Conservation (phyloP, 2,113 vertebrate species). For the Daboia siamensis region DNA sequence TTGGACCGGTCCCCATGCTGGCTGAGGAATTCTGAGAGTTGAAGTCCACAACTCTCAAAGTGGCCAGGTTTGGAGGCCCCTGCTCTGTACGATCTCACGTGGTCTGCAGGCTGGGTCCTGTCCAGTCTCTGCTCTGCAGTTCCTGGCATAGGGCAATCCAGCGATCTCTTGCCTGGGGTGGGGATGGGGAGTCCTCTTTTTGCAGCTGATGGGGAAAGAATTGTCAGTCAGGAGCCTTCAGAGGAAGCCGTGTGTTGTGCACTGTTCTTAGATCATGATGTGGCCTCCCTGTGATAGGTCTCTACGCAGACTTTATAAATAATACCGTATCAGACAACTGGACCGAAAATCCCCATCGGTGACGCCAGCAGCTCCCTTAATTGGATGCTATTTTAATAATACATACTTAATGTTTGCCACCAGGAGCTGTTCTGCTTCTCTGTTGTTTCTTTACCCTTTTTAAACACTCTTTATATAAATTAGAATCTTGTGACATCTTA, state of each 20-base stretch:
- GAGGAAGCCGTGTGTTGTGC: neutral
- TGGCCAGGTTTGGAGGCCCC: neutral
- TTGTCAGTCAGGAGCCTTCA: neutral
- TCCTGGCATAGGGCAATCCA: no score
- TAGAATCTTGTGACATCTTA: neutral
- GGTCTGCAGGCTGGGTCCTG: neutral
- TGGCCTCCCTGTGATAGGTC: neutral
- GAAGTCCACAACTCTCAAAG: neutral
- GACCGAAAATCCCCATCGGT: neutral
- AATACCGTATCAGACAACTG: conserved; percentile 3
- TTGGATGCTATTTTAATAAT: conserved; percentile 14
- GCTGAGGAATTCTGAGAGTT: neutral
- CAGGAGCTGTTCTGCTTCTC: neutral
- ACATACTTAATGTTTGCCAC: neutral
- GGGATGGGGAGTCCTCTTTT: neutral
- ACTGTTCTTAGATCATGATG: neutral
- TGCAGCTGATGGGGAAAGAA: neutral
- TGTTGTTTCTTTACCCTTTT: neutral
- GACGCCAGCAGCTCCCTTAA: neutral
- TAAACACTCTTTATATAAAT: neutral
- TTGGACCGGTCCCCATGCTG: neutral
- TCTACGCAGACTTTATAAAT: conserved; percentile 1
- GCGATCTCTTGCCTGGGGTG: neutral
- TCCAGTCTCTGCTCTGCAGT: no score
- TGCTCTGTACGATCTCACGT: neutral